phyloP scores from a whole-genome alignment of 1,140 invertebrate species.

The Penaeus chinensis region DNA sequence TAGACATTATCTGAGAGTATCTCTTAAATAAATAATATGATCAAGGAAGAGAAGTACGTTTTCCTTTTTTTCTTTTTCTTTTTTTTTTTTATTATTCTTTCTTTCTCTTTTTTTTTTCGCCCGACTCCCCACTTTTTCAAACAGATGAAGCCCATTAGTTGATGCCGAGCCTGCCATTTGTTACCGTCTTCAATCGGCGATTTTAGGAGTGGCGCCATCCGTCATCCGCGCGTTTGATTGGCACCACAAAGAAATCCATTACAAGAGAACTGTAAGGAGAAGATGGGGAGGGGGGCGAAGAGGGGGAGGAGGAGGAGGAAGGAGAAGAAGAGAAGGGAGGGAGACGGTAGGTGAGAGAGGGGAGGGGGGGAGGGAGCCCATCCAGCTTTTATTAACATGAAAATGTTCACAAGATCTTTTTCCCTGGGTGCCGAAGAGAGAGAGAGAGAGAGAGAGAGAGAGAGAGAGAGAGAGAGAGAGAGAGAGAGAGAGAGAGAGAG shows the following conservation, averaged over 20 bases:
- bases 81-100: conserved; percentile 41
- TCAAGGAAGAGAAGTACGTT: conserved; percentile 41
- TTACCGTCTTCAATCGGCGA: conserved; percentile 62
- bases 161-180: conserved; percentile 56
- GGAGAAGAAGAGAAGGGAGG: no score
- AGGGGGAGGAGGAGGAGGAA: no score
- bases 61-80: conserved; percentile 33
- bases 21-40: conserved; percentile 60
- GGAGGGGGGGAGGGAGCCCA: no score
- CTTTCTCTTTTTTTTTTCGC: conserved; percentile 48
- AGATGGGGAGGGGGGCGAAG: no score
- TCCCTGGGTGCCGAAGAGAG: conserved; percentile 24
- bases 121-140: conserved; percentile 61
- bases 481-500: background rate
- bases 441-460: conserved; percentile 14
- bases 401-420: conserved; percentile 62
- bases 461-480: conserved; percentile 11
- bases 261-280: conserved; percentile 22
- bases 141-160: conserved; percentile 63
- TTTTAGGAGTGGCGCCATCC: conserved; percentile 62
- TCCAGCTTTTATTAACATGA: conserved; percentile 58
- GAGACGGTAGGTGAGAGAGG: no score
- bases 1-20: conserved; percentile 39
- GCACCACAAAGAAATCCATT: conserved; percentile 64
- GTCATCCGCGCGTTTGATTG: conserved; percentile 62